Conservation (phyloP, 1,140 invertebrate species). For the Solen grandis region DNA sequence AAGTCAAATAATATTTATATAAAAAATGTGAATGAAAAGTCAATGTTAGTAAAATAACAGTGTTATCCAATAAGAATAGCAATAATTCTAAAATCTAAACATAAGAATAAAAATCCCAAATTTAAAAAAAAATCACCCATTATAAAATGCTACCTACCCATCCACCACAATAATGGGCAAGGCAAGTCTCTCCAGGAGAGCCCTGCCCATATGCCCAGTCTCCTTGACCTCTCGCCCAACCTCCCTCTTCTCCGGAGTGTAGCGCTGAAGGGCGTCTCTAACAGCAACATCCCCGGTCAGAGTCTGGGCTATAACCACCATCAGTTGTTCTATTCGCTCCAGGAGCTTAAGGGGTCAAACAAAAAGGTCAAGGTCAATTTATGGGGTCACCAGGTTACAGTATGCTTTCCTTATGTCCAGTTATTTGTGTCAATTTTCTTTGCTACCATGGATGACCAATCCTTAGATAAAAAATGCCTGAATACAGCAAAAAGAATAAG, state of each 20-base stretch:
- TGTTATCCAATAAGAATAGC: no score
- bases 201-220: slow-evolving; percentile 72
- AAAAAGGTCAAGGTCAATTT: neutral
- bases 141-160: slow-evolving; percentile 73
- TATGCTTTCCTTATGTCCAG: neutral
- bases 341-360: slow-evolving; percentile 83
- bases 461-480: no score
- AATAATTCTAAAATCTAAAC: no score
- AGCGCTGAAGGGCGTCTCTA: slow-evolving; percentile 86
- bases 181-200: slow-evolving; percentile 73
- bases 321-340: slow-evolving; percentile 85
- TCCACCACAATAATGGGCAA: slow-evolving; percentile 75
- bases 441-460: no score
- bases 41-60: no score
- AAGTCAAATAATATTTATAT: no score
- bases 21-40: no score
- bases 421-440: no score
- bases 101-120: no score
- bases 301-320: slow-evolving; percentile 88
- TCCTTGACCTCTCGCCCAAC: slow-evolving; percentile 69
- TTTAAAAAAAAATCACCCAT: no score
- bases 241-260: slow-evolving; percentile 61
- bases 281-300: slow-evolving; percentile 87
- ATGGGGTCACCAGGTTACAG: neutral
- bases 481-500: no score